These are phyloP conservation scores for Brachionichthys hirsutus DNA, from an alignment of 2,113 vertebrate genomes.

Conservation along the genomic window DNA sequence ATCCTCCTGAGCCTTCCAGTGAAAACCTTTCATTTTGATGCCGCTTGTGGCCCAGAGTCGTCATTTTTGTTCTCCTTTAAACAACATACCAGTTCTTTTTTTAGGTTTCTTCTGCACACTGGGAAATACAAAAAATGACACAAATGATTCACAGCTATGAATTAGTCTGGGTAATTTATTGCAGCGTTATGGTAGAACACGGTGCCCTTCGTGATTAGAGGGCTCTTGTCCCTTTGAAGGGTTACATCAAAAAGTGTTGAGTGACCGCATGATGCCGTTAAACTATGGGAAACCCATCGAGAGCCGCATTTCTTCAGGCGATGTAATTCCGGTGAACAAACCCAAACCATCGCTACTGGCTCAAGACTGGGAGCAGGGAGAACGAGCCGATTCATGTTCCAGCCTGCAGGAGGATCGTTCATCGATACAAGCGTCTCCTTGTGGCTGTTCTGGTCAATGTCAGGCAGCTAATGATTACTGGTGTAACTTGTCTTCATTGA, in stretches of 20 bases:
- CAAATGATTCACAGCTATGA: conserved; percentile 20
- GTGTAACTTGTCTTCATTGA: conserved; percentile 40
- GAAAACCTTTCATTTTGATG: neutral
- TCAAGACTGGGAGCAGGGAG: conserved; percentile 20
- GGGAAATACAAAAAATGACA: conserved; percentile 17
- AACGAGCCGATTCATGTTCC: conserved; percentile 58
- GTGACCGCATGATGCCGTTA: conserved; percentile 26
- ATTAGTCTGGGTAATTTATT: conserved; percentile 17
- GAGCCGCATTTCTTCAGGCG: conserved; percentile 30
- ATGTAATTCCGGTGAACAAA: conserved; percentile 41
- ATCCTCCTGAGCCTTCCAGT: neutral
- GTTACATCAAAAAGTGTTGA: conserved; percentile 50
- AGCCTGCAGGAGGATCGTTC: conserved; percentile 53
- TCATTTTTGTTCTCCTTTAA: neutral
- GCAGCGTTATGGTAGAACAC: conserved; percentile 7
- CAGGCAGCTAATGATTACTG: conserved; percentile 21
- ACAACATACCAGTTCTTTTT: neutral
- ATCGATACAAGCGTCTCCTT: conserved; percentile 35
- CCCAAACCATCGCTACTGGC: conserved; percentile 13
- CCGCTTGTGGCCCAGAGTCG: neutral
- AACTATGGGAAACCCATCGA: conserved; percentile 34
- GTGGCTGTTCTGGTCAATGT: conserved; percentile 40
- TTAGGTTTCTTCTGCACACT: neutral
- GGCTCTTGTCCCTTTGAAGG: conserved; percentile 50
- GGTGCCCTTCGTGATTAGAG: conserved; percentile 47